phyloP scores from a whole-genome alignment of 1,140 invertebrate genomes.

The Nixonia krombeini region DNA sequence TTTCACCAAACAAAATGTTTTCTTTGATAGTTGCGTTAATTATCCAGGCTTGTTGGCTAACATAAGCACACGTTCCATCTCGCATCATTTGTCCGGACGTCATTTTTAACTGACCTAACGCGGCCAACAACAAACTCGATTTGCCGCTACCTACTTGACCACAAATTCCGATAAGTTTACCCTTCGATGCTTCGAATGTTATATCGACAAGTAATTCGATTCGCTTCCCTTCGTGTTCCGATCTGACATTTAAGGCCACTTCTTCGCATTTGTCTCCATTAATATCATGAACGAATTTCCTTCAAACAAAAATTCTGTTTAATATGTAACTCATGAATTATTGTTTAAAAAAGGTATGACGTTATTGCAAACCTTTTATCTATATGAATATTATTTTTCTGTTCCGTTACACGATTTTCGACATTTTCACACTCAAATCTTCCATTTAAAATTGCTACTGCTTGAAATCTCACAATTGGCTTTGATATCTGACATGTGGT shows the following conservation, averaged over 20 bases:
- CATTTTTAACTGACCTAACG: conserved; percentile 75
- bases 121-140: conserved; percentile 76
- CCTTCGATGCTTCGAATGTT: conserved; percentile 65
- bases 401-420: conserved; percentile 21
- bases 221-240: conserved; percentile 32
- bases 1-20: conserved; percentile 80
- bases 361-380: too few species aligned
- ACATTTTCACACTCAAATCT: conserved; percentile 70
- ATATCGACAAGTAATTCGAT: conserved; percentile 61
- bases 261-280: conserved; percentile 19
- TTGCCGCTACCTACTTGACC: conserved; percentile 80
- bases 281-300: neutral
- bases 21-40: conserved; percentile 77
- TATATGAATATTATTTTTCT: too few species aligned
- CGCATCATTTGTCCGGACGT: conserved; percentile 72
- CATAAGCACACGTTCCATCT: conserved; percentile 76
- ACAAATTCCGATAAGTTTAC: conserved; percentile 77
- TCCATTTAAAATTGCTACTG: conserved; percentile 72
- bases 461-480: conserved; percentile 68
- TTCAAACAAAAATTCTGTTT: too few species aligned
- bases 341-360: too few species aligned
- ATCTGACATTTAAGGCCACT: conserved; percentile 13
- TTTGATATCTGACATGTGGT: conserved; percentile 59
- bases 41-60: conserved; percentile 80
- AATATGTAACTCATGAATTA: too few species aligned